Evolutionary conservation across 2,888 invertebrate species (phyloP), one percentile per base, ranked within the genome.

Genomic region (Neoscelio sp.): DNA sequence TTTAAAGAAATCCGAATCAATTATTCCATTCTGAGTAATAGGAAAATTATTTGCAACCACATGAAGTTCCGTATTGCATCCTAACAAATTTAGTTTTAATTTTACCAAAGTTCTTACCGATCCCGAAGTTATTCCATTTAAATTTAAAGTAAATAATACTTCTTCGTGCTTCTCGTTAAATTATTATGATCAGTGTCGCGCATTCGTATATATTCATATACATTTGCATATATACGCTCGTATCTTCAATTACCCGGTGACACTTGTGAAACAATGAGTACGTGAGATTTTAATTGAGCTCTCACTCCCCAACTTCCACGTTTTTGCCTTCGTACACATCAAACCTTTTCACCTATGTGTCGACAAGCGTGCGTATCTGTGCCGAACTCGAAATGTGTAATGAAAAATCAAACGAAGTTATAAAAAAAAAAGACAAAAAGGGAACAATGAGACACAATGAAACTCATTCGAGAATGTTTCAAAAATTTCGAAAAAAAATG

Each of bases 241-340:
- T 78, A 78, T 80, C 80, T 82, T 83, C 82, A 80, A 84, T 82
- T 80, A 80, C 67, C 42, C 42, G 44, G 26, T 71, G 77, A 80
- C 81, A 78, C 80, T 80, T 62, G 56, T 64, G 64, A 70, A 82
- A 84, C 81, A 79, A 82, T 74, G 76, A 82, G 74, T 67, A 79
- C 74, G 83, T 76, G 80, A 80, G 71, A 80, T 85, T 83, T 85
- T 83, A 83, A 84, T 84, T 83, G 83, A 83, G 76, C 60, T 77
- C 78, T 64, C 65, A 73, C 60, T 76, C 70, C 48, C 42, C n/a
- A 50, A 64, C 58, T 64, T 71, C 48, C 50, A 52, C 56, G 46
- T 52, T 71, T 65, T 70, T 56, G 23, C 75, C 33, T 28, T 62
- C 52, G 35, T 58, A 35, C 52, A 75, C 65, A 68, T 68, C 44